Evolutionary conservation across 92 coral and sea anemone genomes (phyloP).

Genomic region (Hydrozoanthus gracilis): DNA sequence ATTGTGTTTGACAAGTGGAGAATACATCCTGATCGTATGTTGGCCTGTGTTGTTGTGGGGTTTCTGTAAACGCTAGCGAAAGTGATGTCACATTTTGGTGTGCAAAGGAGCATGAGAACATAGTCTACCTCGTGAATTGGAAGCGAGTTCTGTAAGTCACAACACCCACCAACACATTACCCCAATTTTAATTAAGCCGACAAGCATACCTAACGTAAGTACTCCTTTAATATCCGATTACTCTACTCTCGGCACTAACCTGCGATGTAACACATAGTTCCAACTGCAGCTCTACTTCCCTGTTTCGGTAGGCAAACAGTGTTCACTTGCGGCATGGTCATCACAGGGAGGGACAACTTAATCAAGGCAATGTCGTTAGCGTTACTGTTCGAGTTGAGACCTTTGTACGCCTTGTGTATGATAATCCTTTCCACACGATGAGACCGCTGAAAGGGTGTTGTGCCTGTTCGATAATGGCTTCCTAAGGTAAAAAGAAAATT

Average conservation of each 20-base stretch:
- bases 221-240: not conserved
- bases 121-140: too few relatives aligned
- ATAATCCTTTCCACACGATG: conserved; percentile 18
- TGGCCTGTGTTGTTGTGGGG: too few relatives aligned
- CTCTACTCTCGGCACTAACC: conserved; percentile 30
- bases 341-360: conserved; percentile 46
- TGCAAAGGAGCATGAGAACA: too few relatives aligned
- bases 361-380: conserved; percentile 59
- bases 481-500: conserved; percentile 26
- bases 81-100: too few relatives aligned
- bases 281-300: conserved; percentile 51
- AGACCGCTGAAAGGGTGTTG: conserved; percentile 53
- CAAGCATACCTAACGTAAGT: not conserved
- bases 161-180: too few relatives aligned
- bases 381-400: conserved; percentile 1
- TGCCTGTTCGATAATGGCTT: conserved; percentile 54
- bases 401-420: conserved; percentile 1
- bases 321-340: conserved; percentile 49
- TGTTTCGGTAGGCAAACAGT: conserved; percentile 49
- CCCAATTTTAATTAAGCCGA: not conserved
- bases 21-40: too few relatives aligned
- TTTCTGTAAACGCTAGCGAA: too few relatives aligned
- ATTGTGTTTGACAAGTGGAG: too few relatives aligned
- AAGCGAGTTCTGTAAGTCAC: too few relatives aligned
- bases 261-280: conserved; percentile 57